Evolutionary conservation across 2,113 vertebrate genomes (phyloP), one percentile per base, ranked within the genome.

Genomic region (Empidonax alnorum): DNA sequence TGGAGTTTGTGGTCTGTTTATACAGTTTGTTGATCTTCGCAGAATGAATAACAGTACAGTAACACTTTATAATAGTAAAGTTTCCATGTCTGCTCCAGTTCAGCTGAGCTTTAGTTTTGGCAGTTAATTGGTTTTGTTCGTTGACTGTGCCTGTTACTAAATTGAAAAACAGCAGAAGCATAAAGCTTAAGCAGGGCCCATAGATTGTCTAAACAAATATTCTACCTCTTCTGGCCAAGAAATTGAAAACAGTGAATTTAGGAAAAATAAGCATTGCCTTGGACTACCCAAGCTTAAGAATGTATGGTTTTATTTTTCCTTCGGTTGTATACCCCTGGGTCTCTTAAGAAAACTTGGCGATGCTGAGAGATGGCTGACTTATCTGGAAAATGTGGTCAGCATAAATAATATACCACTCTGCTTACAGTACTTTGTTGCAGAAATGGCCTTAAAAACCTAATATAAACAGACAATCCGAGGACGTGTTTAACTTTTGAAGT

Each of bases 31-130:
- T 81, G 59, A 53, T 94, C 44, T 75, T 56, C 77, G 22, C 61
- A 78, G 79, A 71, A 72, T 63, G 69, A 87, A 39, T 86, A 83
- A 59, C 30, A 35, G n/a, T 83, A 63, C 55, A 63, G 58, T 73
- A 93, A 91, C 75, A 80, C 68, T 87, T 93, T 18, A 71, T 68
- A 71, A 81, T 12, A 44, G 42, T 83, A 22, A 74, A 93, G 67
- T 94, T 93, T 91, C 85, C 39, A 14, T 77, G 73, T 72, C 90
- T 94, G 83, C 37, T 90, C 8, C n/a, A 75, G 90, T 87, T 90
- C 87, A 94, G 59, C 79, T 69, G 47, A 74, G 90, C 85, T 94
- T 92, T 84, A 81, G n/a, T 59, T 87, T 87, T 96, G 90, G 68
- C 88, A 90, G 56, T 21, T 84, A 59, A 82, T 69, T 75, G 35